Percentiles rank a stretch among this genome's conserved stretches.
Conservation (phyloP, 2,888 invertebrate species). For the Drosophila siamana region DNA sequence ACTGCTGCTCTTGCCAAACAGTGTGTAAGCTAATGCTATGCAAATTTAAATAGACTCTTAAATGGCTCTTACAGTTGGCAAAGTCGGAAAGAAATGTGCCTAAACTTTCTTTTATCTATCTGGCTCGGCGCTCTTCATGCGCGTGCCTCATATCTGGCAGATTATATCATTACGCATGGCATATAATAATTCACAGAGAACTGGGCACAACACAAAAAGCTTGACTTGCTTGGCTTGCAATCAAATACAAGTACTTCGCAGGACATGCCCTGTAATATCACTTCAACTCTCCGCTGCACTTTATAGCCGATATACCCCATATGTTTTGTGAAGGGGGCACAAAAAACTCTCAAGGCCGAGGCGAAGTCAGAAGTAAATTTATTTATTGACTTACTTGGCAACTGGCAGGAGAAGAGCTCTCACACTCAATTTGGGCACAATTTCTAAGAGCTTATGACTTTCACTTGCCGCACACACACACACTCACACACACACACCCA, state of each 20-base stretch:
- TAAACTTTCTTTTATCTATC: constrained; percentile 59
- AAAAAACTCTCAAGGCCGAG: constrained; percentile 12
- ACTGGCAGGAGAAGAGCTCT: constrained; percentile 22
- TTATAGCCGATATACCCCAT: constrained; percentile 1
- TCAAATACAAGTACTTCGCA: not conserved
- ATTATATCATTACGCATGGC: constrained; percentile 64
- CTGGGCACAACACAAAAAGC: constrained; percentile 1
- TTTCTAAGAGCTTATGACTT: constrained; percentile 67
- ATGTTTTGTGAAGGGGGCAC: not conserved
- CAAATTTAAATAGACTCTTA: constrained; percentile 67
- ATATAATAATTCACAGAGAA: constrained; percentile 49
- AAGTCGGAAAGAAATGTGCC: constrained; percentile 29
- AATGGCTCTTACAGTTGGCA: constrained; percentile 36
- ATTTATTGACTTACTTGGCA: constrained; percentile 74
- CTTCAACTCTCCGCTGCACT: not conserved
- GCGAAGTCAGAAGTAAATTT: constrained; percentile 65
- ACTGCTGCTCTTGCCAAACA: not conserved
- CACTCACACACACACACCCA: constrained; percentile 13
- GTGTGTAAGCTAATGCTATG: constrained; percentile 58
- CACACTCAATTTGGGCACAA: constrained; percentile 25
- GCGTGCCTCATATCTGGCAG: constrained; percentile 18
- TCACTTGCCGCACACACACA: constrained; percentile 39
- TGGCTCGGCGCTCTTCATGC: not conserved
- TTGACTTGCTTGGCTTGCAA: not conserved
- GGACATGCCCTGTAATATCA: constrained; percentile 9